Base-by-base conservation (phyloP, 92 coral and sea anemone species). In the Palythoa heliodiscus region DNA sequence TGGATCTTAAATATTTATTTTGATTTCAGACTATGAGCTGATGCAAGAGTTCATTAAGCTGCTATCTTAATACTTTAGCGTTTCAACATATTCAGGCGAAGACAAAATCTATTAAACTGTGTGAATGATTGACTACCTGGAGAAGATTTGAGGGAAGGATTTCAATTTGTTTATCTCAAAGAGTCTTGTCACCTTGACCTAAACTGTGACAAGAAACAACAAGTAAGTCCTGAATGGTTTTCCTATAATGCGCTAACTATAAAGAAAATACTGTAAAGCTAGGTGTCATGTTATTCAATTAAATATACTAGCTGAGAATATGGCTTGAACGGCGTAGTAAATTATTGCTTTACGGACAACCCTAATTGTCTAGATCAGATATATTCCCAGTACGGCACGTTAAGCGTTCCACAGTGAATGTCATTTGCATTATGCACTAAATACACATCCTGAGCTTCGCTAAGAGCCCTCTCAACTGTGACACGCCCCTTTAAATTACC, bases 401-500 rank as follows among this genome's bases (percentile, higher is more conserved):
- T 63, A 63, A 63, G 20, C 69, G 69, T 80, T 80, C 73, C 74
- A 79, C 20, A 4, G 58, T 40, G 71, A 64, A 39, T 86, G 93
- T 90, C 93, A 86, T 76, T 80, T 86, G 83, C 91, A 94, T 80
- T 80, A 40, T 64, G 74, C n/a, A 86, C 91, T 92, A 94, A 92
- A 94, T 84, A 92, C 98, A 94, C 92, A 89, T 93, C 87, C 93
- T 94, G 95, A 87, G 75, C 95, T 79, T 66, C 77, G 86, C 92
- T 92, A 90, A 92, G 95, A 92, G 95, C 83, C 90, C 86, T 93
- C 98, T 94, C 86, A 82, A 94, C 81, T 75, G 38, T 87, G 95
- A 92, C 89, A 94, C 98, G 98, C 98, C 98, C 94, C 91, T 93
- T 75, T 86, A 92, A 94, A 94, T 94, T 94, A 93, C 95, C 95